These are phyloP conservation scores for Lasiurus cinereus DNA, from an alignment of 2,113 vertebrate genomes.

Conservation along the genomic window DNA sequence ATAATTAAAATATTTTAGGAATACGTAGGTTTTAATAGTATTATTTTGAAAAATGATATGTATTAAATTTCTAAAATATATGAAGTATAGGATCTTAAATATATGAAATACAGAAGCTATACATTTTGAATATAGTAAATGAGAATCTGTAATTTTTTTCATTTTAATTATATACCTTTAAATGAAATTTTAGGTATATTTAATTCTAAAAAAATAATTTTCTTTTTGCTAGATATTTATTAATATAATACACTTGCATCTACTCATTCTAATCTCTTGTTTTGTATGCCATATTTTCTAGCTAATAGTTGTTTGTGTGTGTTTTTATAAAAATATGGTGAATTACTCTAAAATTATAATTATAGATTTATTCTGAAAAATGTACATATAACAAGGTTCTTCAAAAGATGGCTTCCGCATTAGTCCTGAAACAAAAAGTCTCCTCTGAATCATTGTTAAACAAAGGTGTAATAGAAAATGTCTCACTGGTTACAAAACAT, in stretches of 20 bases:
- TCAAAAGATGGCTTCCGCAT: background rate
- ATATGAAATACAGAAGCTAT: background rate
- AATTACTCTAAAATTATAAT: slow-evolving; percentile 43
- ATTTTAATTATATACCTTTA: background rate
- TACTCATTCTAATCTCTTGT: background rate
- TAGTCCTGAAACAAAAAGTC: background rate
- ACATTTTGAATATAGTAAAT: background rate
- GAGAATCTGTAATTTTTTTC: background rate
- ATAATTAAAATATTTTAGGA: background rate
- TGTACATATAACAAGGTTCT: slow-evolving; percentile 19
- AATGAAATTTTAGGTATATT: background rate
- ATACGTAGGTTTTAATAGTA: background rate
- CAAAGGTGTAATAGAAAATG: slow-evolving; percentile 48
- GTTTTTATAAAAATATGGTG: background rate
- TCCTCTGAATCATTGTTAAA: background rate
- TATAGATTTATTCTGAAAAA: slow-evolving; percentile 55
- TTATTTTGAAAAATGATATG: slow-evolving; percentile 5
- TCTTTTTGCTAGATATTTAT: slow-evolving; percentile 37
- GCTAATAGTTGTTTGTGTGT: background rate
- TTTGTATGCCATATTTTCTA: background rate
- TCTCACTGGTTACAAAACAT: background rate
- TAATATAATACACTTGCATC: slow-evolving; percentile 4
- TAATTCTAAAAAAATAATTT: slow-evolving; percentile 13
- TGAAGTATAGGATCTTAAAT: background rate
- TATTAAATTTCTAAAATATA: slow-evolving; percentile 1